Base-by-base conservation (phyloP, 2,888 invertebrate species). In the Drosophila suboccidentalis region DNA sequence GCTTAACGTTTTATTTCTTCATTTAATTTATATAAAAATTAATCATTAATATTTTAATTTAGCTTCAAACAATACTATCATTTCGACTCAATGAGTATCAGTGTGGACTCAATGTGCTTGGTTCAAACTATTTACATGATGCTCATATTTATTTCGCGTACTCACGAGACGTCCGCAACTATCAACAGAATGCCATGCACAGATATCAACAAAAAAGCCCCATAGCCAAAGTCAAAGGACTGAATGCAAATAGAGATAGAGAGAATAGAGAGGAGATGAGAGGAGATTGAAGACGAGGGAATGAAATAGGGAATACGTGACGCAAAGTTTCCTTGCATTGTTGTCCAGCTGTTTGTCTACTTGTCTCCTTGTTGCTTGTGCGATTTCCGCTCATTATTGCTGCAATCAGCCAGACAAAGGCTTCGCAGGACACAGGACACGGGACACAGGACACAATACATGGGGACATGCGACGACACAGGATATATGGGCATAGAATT, bases 351-450 rank as follows among this genome's bases (percentile, higher is more conserved):
- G 76, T 68, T 75, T 80, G 76, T 76, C 80, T 38, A 59, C 38
- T 55, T 73, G 75, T 65, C 80, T 44, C 50, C 75, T 60, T 62
- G 68, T 66, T 83, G 67, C 66, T 72, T 72, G 73, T 80, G 74
- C 74, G 71, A 88, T 80, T 88, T 83, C 80, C 79, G 86, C 88
- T 84, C 84, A 84, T 84, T 89, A 84, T 84, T 82, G 76, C 82
- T 72, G 86, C 84, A 84, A 84, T 84, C 84, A 87, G 65, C 22
- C 82, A 76, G 80, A 73, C 88, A 79, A 68, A 82, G 64, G 57
- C 61, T 36, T 39, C 46, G 38, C 47, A 26, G 53, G 57, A 63
- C 58, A 62, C 22, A 38, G 5, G 9, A 43, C 11, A 26, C 9
- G 9, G 26, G 29, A 46, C 22, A 26, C 22, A n/a, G 38, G 13